Base-by-base conservation (phyloP, 1,140 invertebrate species). In the Leguminivora glycinivorella region DNA sequence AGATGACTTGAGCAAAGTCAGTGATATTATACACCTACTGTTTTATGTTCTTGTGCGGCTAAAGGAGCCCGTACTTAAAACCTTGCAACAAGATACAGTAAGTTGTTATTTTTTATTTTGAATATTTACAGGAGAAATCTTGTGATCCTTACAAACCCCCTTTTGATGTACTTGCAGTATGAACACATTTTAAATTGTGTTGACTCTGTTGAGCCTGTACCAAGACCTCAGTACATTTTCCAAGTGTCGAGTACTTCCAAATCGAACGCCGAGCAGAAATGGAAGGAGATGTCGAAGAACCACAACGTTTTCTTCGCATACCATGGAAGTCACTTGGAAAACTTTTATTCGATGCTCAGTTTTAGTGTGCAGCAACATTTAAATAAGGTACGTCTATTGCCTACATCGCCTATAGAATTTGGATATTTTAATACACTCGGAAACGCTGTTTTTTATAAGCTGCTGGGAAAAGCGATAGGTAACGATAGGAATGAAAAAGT, bases 321-420 rank as follows among this genome's bases (percentile, higher is more conserved):
- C 80, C 95, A 97, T 89, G 96, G 96, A 25, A 96, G 95, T 85
- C 92, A 94, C 72, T 87, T 96, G 68, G 95, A 96, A 87, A 96
- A 96, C 89, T 96, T 96, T 85, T 95, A 96, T 91, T 96, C 96
- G 0, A 96, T 97, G 72, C 83, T 96, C 40, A 94, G 96, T 85
- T 94, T 95, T 90, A 96, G 96, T 29, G 88, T 97, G 69, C 95
- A 96, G 76, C 94, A 95, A 76, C 94, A 95, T 86, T 93, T 96
- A 88, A 96, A 95, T 84, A 96, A 96, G 92, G 95, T 96, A 91
- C 80, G 67, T 66, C 29, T 58, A 71, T 71, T 67, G 17, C 47
- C 31, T n/a, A 25, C 70, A 6, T 40, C 38, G 1, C 31, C 14
- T 69, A 47, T 66, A 56, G 52, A 19, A 68, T 25, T n/a, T n/a